Percentiles rank a stretch among this genome's conserved stretches.
These are phyloP conservation scores for Epizoanthus ramosus DNA, from an alignment of 92 coral and sea anemone species.

Conservation along the genomic window DNA sequence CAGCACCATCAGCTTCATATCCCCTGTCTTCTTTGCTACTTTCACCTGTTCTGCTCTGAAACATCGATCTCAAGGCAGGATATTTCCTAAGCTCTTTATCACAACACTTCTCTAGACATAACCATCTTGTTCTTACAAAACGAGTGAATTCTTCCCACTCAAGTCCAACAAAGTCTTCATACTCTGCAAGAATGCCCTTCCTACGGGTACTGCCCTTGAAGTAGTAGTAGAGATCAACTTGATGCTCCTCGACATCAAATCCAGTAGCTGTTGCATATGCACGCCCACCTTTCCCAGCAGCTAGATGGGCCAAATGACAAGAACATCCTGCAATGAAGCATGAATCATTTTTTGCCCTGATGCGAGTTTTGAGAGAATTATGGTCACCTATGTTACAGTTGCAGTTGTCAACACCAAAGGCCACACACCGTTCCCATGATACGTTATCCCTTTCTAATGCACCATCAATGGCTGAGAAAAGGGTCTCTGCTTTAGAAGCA, in stretches of 20 bases:
- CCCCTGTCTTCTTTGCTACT: conserved; percentile 32
- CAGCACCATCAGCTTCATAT: conserved; percentile 33
- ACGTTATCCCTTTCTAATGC: conserved; percentile 45
- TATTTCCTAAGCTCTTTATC: conserved; percentile 49
- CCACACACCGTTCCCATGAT: conserved; percentile 53
- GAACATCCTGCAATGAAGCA: conserved; percentile 52
- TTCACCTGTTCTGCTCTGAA: conserved; percentile 40
- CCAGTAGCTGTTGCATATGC: conserved; percentile 42
- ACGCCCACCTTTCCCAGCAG: conserved; percentile 47
- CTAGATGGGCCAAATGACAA: conserved; percentile 46
- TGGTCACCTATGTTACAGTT: conserved; percentile 50
- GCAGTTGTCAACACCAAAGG: conserved; percentile 49
- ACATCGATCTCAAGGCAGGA: conserved; percentile 39
- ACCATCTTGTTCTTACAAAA: conserved; percentile 40
- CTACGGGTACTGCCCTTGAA: conserved; percentile 45
- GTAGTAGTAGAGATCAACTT: conserved; percentile 46
- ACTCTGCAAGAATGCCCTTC: conserved; percentile 48
- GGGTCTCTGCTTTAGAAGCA: conserved; percentile 53
- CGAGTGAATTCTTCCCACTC: no score
- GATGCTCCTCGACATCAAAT: conserved; percentile 50
- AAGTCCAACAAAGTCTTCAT: conserved; percentile 40
- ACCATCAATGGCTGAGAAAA: conserved; percentile 48
- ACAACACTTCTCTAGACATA: conserved; percentile 47
- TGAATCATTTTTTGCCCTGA: conserved; percentile 33
- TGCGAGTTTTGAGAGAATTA: conserved; percentile 48